These are phyloP conservation scores for Drymonia ruficornis DNA, from an alignment of 2,888 invertebrate species.

Conservation along the genomic window DNA sequence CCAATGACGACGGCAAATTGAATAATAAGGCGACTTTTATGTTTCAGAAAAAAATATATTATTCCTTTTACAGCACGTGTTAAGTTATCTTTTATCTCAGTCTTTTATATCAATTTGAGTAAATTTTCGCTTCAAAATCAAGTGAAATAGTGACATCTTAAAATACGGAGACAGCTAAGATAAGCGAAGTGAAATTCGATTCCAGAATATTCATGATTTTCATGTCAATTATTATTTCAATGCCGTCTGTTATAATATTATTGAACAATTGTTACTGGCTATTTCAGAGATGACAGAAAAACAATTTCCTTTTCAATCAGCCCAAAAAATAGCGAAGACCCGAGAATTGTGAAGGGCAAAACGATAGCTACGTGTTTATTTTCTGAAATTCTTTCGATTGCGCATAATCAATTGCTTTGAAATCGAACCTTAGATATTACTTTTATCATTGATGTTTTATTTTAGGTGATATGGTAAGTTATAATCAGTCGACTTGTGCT, in stretches of 20 bases:
- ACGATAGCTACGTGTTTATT: neutral
- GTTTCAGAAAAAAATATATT: too few relatives aligned
- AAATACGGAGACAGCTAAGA: neutral
- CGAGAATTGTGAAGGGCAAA: neutral
- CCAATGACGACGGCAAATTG: too few relatives aligned
- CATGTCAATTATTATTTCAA: conserved; percentile 6
- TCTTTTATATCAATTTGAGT: neutral
- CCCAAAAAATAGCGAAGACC: neutral
- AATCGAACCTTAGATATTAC: neutral
- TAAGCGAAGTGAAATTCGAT: neutral
- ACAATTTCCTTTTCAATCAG: conserved; percentile 5
- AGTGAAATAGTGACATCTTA: neutral
- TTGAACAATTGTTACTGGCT: conserved; percentile 2
- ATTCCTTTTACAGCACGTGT: too few relatives aligned
- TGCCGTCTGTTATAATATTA: neutral
- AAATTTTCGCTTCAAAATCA: neutral
- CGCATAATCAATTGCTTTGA: neutral
- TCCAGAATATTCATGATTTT: conserved; percentile 4
- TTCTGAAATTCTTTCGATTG: neutral
- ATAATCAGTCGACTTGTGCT: too few relatives aligned
- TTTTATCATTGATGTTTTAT: too few relatives aligned
- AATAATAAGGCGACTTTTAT: too few relatives aligned
- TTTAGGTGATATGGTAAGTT: too few relatives aligned
- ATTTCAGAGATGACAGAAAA: neutral
- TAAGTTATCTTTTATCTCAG: neutral